These are phyloP conservation scores for Iphiclides podalirius DNA, from an alignment of 2,888 invertebrate species.

Conservation along the genomic window DNA sequence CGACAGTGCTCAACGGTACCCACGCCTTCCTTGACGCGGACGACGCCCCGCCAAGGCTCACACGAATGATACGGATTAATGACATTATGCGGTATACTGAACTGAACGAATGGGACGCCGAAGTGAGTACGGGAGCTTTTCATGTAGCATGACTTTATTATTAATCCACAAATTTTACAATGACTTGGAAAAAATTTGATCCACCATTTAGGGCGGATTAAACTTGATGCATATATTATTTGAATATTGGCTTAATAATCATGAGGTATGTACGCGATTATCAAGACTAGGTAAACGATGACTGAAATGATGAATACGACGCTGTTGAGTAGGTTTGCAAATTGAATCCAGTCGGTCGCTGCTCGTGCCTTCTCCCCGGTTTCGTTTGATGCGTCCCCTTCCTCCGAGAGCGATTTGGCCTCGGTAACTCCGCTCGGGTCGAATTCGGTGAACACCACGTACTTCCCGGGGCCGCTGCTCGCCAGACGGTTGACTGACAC, in stretches of 20 bases:
- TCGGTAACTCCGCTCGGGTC: conserved; percentile 52
- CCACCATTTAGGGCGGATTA: no score
- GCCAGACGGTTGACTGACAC: conserved; percentile 49
- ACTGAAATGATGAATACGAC: conserved; percentile 48
- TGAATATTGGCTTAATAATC: conserved; percentile 31
- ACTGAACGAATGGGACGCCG: conserved; percentile 58
- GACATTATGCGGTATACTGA: conserved; percentile 62
- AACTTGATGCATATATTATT: neutral
- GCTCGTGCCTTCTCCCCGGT: conserved; percentile 37
- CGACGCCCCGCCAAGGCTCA: conserved; percentile 39
- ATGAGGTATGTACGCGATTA: conserved; percentile 57
- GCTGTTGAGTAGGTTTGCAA: conserved; percentile 63
- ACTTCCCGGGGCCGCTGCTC: conserved; percentile 57
- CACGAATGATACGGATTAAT: conserved; percentile 65
- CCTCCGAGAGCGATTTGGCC: conserved; percentile 45
- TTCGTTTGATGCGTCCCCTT: conserved; percentile 30
- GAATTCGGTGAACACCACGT: conserved; percentile 68
- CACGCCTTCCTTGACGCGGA: conserved; percentile 46
- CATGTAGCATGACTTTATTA: conserved; percentile 8
- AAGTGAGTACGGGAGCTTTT: conserved; percentile 43
- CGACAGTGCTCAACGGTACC: conserved; percentile 67
- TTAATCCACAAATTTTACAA: neutral
- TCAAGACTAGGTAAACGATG: conserved; percentile 57
- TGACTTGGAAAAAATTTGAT: neutral
- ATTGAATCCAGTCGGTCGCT: conserved; percentile 59